Evolutionary conservation across 2,113 vertebrate genomes (phyloP).

Genomic region (Syngnathus typhle): DNA sequence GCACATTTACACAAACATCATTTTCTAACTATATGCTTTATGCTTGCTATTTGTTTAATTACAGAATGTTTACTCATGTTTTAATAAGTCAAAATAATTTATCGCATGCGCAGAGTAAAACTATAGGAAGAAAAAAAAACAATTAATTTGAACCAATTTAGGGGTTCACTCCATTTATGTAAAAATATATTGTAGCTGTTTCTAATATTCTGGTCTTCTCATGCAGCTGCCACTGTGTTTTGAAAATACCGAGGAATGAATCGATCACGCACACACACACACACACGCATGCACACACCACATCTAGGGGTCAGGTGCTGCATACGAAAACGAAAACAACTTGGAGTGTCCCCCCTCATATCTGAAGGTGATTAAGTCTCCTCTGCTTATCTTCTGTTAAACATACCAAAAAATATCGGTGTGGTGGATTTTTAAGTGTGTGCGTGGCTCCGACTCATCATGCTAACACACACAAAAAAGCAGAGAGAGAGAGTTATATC

Average conservation of each 20-base stretch:
- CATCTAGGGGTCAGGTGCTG: conserved; percentile 47
- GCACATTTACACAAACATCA: too few relatives aligned
- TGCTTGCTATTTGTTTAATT: too few relatives aligned
- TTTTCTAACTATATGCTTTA: too few relatives aligned
- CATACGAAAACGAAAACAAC: conserved; percentile 53
- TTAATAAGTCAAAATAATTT: too few relatives aligned
- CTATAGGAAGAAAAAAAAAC: too few relatives aligned
- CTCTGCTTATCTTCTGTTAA: conserved; percentile 72
- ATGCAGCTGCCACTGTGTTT: not conserved
- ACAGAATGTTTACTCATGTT: too few relatives aligned
- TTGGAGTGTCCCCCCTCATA: conserved; percentile 68
- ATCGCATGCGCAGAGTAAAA: too few relatives aligned
- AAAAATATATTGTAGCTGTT: too few relatives aligned
- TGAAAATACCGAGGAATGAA: not conserved
- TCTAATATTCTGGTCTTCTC: too few relatives aligned
- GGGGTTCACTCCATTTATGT: too few relatives aligned
- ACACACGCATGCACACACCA: conserved; percentile 19
- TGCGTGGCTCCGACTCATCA: conserved; percentile 30
- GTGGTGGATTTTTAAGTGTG: conserved; percentile 2
- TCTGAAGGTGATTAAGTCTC: conserved; percentile 67
- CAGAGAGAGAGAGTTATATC: conserved; percentile 40
- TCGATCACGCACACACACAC: conserved; percentile 11
- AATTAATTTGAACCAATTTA: too few relatives aligned
- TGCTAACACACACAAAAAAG: conserved; percentile 25
- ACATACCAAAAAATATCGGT: conserved; percentile 47